phyloP scores from a whole-genome alignment of 2,888 invertebrate genomes.

The Cyaniris semiargus region DNA sequence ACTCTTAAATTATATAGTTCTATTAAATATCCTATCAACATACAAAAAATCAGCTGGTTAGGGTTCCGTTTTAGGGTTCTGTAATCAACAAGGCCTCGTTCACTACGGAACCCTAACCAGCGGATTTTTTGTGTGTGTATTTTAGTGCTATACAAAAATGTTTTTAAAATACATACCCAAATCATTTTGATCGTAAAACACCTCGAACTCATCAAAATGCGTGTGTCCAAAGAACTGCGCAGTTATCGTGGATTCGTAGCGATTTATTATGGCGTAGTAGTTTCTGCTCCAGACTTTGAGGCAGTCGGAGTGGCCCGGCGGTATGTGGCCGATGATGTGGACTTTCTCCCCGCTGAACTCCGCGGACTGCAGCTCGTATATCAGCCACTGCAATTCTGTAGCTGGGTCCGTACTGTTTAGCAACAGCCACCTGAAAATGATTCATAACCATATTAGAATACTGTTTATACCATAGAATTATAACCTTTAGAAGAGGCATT shows the following conservation, averaged over 20 bases:
- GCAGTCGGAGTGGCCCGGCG: conserved; percentile 96
- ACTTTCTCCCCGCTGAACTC: conserved; percentile 97
- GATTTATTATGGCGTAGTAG: conserved; percentile 92
- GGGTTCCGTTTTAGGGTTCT: too few relatives aligned
- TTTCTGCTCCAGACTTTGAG: conserved; percentile 97
- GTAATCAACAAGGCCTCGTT: too few relatives aligned
- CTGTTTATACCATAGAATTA: too few relatives aligned
- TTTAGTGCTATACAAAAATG: too few relatives aligned
- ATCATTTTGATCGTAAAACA: conserved; percentile 93
- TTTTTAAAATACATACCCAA: too few relatives aligned
- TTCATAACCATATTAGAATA: neutral
- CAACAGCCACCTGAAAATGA: conserved; percentile 86
- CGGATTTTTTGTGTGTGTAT: too few relatives aligned
- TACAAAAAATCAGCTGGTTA: too few relatives aligned
- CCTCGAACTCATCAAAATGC: conserved; percentile 95
- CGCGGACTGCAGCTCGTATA: conserved; percentile 95
- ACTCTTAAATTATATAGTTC: too few relatives aligned
- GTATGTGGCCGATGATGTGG: conserved; percentile 98
- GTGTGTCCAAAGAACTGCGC: conserved; percentile 98
- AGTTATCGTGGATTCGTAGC: conserved; percentile 93
- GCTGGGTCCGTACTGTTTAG: conserved; percentile 98
- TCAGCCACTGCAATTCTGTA: conserved; percentile 96
- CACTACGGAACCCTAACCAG: too few relatives aligned
- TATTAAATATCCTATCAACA: too few relatives aligned
- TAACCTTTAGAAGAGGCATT: too few relatives aligned